These are phyloP conservation scores for Ostrea denselamellosa DNA, from an alignment of 1,140 invertebrate species.

Conservation along the genomic window DNA sequence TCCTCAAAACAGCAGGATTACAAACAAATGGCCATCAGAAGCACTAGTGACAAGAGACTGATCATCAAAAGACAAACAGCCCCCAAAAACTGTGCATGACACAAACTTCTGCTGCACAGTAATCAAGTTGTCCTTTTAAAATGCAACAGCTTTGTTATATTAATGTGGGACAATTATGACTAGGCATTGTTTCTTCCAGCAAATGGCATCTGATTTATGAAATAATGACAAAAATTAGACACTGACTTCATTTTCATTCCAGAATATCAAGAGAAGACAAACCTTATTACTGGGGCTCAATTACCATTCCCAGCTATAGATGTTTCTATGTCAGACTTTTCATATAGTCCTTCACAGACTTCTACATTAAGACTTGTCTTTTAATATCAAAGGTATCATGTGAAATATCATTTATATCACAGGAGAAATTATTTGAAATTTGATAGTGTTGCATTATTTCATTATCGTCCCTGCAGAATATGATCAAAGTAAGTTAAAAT, in stretches of 20 bases:
- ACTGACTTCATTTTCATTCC: background rate
- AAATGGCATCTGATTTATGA: background rate
- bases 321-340: background rate
- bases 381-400: background rate
- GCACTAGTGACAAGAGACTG: background rate
- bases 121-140: background rate
- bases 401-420: background rate
- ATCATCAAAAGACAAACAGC: background rate
- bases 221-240: background rate
- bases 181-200: background rate
- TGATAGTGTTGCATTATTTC: background rate
- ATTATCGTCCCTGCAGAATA: no score
- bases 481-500: no score
- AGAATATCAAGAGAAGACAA: background rate
- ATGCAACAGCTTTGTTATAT: background rate
- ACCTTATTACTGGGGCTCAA: background rate
- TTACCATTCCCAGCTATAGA: background rate
- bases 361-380: background rate
- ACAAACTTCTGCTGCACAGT: background rate
- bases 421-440: background rate
- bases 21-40: no score
- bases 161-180: constrained; percentile 1
- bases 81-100: background rate
- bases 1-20: no score
- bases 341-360: background rate